Percentiles rank a stretch among this genome's conserved stretches.
Evolutionary conservation across 2,888 invertebrate species (phyloP).

Genomic region (Pachliopta kotzebuea): DNA sequence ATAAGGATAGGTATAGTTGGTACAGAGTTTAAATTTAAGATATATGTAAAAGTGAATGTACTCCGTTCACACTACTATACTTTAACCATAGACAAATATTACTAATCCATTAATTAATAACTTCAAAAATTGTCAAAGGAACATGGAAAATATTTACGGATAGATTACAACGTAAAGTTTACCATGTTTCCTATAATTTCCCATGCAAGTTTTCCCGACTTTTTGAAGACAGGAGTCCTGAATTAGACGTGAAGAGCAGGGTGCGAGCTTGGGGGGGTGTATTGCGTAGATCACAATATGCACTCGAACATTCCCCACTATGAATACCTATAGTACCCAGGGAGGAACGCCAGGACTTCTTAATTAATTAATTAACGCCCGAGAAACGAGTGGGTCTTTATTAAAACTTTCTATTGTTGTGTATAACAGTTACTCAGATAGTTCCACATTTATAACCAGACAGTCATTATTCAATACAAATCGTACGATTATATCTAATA

Average conservation of each 20-base stretch:
- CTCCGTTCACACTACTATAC: no score
- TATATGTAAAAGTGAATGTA: no score
- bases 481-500: no score
- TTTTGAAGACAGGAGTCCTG: slow-evolving; percentile 66
- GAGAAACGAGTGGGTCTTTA: slow-evolving; percentile 25
- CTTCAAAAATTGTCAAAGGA: background rate
- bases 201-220: slow-evolving; percentile 46
- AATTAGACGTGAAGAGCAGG: slow-evolving; percentile 69
- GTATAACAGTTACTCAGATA: slow-evolving; percentile 14
- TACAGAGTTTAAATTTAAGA: no score
- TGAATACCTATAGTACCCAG: slow-evolving; percentile 66
- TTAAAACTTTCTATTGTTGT: slow-evolving; percentile 25
- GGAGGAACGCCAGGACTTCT: slow-evolving; percentile 47
- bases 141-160: background rate
- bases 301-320: slow-evolving; percentile 73
- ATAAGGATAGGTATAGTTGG: no score
- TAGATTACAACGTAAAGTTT: slow-evolving; percentile 21
- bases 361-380: slow-evolving; percentile 54
- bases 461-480: no score
- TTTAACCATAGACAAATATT: no score
- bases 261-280: slow-evolving; percentile 43
- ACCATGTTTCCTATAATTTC: slow-evolving; percentile 19
- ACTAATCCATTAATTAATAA: background rate
- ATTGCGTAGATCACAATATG: slow-evolving; percentile 77
- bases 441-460: slow-evolving; percentile 1